phyloP scores from a whole-genome alignment of 1,140 invertebrate species.

The Trichonephila clavata region DNA sequence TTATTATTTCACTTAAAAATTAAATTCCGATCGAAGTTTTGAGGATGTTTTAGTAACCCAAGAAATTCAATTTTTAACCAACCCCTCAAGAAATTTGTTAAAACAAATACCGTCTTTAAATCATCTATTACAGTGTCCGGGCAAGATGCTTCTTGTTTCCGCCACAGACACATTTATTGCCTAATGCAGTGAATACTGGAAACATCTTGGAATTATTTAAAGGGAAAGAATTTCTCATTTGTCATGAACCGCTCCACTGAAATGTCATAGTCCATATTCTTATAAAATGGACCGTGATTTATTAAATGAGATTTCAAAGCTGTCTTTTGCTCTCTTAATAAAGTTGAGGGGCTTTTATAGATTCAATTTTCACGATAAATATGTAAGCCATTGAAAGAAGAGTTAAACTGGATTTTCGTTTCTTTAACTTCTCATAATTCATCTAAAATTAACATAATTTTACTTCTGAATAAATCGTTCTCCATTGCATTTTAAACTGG shows the following conservation, averaged over 20 bases:
- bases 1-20: no score
- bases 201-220: slow-evolving; percentile 10
- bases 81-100: background rate
- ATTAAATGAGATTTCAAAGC: background rate
- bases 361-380: background rate
- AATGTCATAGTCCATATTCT: background rate
- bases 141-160: background rate
- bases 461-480: no score
- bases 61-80: background rate
- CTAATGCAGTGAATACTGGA: slow-evolving; percentile 20
- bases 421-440: no score
- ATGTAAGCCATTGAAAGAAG: background rate
- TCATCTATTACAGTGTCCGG: background rate
- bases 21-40: no score
- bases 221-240: slow-evolving; percentile 20
- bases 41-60: no score
- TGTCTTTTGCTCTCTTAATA: background rate
- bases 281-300: background rate
- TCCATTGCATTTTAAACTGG: no score
- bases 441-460: no score
- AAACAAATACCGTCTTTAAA: slow-evolving; percentile 19
- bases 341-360: background rate
- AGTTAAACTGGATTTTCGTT: no score
- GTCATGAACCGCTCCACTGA: background rate
- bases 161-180: slow-evolving; percentile 33